phyloP scores from a whole-genome alignment of 1,140 invertebrate species.

The Euwallacea fornicatus region DNA sequence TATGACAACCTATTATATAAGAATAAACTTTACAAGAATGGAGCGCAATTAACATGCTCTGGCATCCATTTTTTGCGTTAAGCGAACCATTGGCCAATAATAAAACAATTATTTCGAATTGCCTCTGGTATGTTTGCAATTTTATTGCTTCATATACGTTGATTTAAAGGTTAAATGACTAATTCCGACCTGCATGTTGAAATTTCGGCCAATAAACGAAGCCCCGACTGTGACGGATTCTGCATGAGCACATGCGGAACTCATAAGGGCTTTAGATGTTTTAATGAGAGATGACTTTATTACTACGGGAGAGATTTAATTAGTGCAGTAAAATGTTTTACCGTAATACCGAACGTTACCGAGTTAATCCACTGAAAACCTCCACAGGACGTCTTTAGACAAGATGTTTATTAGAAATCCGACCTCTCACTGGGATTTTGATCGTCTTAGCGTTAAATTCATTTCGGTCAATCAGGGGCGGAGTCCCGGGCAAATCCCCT shows the following conservation, averaged over 20 bases:
- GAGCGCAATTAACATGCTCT: constrained; percentile 28
- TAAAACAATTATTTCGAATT: constrained; percentile 23
- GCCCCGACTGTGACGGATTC: neutral
- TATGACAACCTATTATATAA: constrained; percentile 28
- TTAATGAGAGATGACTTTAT: neutral
- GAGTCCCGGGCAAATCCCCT: too few relatives aligned
- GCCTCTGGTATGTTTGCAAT: constrained; percentile 15
- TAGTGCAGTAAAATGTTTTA: neutral
- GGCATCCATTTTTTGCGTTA: constrained; percentile 21
- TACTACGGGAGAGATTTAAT: neutral
- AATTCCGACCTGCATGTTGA: neutral
- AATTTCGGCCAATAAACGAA: neutral
- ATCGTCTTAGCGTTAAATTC: neutral
- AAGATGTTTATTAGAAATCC: neutral
- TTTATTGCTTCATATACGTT: constrained; percentile 27
- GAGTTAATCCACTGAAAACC: neutral
- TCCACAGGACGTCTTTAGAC: constrained; percentile 4
- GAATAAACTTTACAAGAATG: constrained; percentile 33
- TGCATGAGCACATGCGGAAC: neutral
- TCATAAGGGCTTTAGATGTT: neutral
- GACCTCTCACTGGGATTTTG: neutral
- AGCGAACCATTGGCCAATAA: constrained; percentile 23
- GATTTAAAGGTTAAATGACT: constrained; percentile 18
- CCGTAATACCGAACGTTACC: constrained; percentile 5
- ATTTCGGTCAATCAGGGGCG: neutral